Conservation (phyloP, 2,113 vertebrate species). For the Lepus europaeus region DNA sequence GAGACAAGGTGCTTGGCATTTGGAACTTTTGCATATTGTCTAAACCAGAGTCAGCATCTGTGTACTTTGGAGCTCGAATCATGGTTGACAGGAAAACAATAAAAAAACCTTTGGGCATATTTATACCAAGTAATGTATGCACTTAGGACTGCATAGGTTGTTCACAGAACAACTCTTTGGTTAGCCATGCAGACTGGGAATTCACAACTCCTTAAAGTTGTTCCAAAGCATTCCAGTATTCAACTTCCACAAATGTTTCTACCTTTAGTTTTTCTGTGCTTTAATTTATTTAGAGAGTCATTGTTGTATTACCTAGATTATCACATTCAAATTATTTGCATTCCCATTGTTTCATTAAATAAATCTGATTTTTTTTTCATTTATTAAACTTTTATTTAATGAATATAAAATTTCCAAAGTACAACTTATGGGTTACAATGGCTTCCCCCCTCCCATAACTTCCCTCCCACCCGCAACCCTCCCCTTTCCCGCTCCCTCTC, state of each 20-base stretch:
- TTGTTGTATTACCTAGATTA: slow-evolving; percentile 1
- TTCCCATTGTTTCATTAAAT: not conserved
- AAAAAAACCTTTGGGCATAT: not conserved
- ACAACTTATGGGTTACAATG: too few species aligned
- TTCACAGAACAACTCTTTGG: not conserved
- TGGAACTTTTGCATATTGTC: slow-evolving; percentile 25
- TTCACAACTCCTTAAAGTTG: not conserved
- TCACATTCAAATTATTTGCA: not conserved
- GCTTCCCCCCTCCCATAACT: too few species aligned
- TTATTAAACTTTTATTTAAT: too few species aligned
- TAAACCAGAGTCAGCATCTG: not conserved
- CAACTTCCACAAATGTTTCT: not conserved
- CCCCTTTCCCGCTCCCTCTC: too few species aligned
- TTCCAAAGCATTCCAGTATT: not conserved
- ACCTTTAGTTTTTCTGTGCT: not conserved
- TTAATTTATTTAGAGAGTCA: slow-evolving; percentile 40
- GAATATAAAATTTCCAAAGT: too few species aligned
- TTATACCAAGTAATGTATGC: not conserved
- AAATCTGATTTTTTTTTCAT: slow-evolving; percentile 30
- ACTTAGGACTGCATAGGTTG: not conserved
- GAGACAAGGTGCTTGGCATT: not conserved
- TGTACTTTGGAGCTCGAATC: not conserved
- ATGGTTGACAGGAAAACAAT: not conserved
- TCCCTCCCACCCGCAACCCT: too few species aligned
- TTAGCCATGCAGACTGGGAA: not conserved